A percentile compares a stretch with the other conserved stretches of the same genome.
Evolutionary conservation across 1,140 invertebrate genomes (phyloP).

Genomic region (Drosophila murphyi): DNA sequence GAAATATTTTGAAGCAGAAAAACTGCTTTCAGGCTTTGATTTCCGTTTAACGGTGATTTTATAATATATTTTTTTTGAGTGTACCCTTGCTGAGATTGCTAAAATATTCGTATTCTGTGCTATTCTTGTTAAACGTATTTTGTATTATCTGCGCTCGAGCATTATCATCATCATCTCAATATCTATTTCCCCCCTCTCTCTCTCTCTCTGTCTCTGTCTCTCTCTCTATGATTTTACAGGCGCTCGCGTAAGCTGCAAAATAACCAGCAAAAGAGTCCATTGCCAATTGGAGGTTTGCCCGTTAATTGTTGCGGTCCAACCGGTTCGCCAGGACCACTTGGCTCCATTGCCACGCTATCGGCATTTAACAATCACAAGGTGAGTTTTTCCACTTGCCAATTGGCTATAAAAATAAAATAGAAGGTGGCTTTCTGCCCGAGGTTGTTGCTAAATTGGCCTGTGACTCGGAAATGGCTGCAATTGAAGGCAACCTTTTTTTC

Average conservation of each 20-base stretch:
- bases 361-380: constrained; percentile 92
- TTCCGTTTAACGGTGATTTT: too few relatives aligned
- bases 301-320: constrained; percentile 91
- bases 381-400: constrained; percentile 65
- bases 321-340: constrained; percentile 91
- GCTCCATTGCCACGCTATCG: constrained; percentile 91
- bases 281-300: constrained; percentile 89
- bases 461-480: constrained; percentile 58
- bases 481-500: constrained; percentile 34
- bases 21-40: too few relatives aligned
- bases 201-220: not conserved
- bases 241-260: constrained; percentile 91
- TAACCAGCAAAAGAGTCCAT: constrained; percentile 89
- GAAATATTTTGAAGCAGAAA: too few relatives aligned
- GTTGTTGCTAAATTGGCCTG: constrained; percentile 29
- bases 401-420: constrained; percentile 30
- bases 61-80: too few relatives aligned
- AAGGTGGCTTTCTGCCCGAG: constrained; percentile 23
- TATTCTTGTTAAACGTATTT: not conserved
- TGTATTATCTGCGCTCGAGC: constrained; percentile 38
- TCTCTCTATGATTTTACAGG: constrained; percentile 70
- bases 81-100: too few relatives aligned
- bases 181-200: not conserved
- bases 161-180: constrained; percentile 21
- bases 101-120: too few relatives aligned